Evolutionary conservation across 1,140 invertebrate genomes (phyloP).

Genomic region (Spodoptera litura): DNA sequence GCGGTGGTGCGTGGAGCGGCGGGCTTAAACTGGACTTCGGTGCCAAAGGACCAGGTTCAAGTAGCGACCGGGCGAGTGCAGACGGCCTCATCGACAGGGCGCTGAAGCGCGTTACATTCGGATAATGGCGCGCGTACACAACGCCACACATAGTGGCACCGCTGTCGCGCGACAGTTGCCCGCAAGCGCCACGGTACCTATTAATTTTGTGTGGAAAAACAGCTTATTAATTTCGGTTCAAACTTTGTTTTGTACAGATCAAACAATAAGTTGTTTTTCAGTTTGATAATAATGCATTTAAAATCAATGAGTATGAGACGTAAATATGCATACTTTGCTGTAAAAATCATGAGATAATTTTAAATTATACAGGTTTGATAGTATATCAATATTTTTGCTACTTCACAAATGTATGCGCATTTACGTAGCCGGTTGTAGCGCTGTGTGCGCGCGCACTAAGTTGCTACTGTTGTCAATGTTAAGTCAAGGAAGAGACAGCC

Average conservation of each 20-base stretch:
- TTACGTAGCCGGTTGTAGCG: constrained; percentile 50
- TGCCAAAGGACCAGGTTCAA: constrained; percentile 59
- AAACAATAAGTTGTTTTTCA: constrained; percentile 35
- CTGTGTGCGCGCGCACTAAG: constrained; percentile 60
- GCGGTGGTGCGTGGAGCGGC: constrained; percentile 80
- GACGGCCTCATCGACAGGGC: constrained; percentile 41
- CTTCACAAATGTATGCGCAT: constrained; percentile 45
- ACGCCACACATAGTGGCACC: constrained; percentile 54
- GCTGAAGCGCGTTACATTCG: constrained; percentile 42
- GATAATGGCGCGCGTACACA: constrained; percentile 53
- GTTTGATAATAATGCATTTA: constrained; percentile 18
- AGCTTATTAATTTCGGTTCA: constrained; percentile 20
- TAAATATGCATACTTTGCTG: constrained; percentile 50
- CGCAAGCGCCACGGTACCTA: constrained; percentile 44
- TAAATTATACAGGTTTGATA: no score
- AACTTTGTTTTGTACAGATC: background rate
- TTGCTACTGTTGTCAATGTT: constrained; percentile 65
- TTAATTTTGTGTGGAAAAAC: constrained; percentile 46
- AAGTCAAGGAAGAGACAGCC: constrained; percentile 49
- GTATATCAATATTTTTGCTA: no score
- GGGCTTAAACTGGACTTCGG: constrained; percentile 64
- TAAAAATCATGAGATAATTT: no score
- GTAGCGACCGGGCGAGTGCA: constrained; percentile 44
- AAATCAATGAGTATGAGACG: constrained; percentile 39
- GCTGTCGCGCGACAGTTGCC: constrained; percentile 45